phyloP scores from a whole-genome alignment of 2,888 invertebrate genomes.

The Dasypolia templi region DNA sequence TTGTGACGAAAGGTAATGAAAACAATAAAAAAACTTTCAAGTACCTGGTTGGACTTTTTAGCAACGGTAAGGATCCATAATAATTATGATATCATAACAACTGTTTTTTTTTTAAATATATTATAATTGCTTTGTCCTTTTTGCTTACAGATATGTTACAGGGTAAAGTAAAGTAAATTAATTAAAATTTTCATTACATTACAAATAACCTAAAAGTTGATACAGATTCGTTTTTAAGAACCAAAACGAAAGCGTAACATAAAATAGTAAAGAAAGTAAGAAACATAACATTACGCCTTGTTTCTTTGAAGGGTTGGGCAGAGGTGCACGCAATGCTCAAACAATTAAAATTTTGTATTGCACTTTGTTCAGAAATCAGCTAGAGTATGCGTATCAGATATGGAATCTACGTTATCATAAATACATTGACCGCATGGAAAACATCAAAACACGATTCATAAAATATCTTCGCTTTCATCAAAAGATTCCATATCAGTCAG shows the following conservation, averaged over 20 bases:
- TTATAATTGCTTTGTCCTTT: slow-evolving; percentile 17
- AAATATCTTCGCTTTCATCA: neutral
- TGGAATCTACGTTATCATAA: neutral
- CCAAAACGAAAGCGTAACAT: too few species aligned
- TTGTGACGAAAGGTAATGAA: neutral
- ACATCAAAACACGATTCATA: slow-evolving; percentile 2
- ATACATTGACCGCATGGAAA: slow-evolving; percentile 2
- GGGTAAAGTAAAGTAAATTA: slow-evolving; percentile 27
- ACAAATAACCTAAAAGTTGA: slow-evolving; percentile 24
- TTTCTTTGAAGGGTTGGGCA: too few species aligned
- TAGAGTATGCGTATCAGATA: slow-evolving; percentile 8
- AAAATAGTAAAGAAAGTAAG: too few species aligned
- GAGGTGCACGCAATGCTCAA: too few species aligned
- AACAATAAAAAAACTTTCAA: neutral
- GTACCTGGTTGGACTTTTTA: neutral
- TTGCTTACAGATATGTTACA: neutral
- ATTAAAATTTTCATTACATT: slow-evolving; percentile 10
- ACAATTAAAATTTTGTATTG: slow-evolving; percentile 5
- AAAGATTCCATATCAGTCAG: neutral
- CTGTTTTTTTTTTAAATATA: neutral
- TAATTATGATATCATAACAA: neutral
- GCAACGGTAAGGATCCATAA: neutral
- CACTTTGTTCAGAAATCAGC: slow-evolving; percentile 2
- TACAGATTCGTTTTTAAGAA: slow-evolving; percentile 3
- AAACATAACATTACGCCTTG: too few species aligned